A percentile compares a stretch with the other conserved stretches of the same genome.
These are phyloP conservation scores for Seira sanloemensis DNA, from an alignment of 2,888 invertebrate species.

Conservation along the genomic window DNA sequence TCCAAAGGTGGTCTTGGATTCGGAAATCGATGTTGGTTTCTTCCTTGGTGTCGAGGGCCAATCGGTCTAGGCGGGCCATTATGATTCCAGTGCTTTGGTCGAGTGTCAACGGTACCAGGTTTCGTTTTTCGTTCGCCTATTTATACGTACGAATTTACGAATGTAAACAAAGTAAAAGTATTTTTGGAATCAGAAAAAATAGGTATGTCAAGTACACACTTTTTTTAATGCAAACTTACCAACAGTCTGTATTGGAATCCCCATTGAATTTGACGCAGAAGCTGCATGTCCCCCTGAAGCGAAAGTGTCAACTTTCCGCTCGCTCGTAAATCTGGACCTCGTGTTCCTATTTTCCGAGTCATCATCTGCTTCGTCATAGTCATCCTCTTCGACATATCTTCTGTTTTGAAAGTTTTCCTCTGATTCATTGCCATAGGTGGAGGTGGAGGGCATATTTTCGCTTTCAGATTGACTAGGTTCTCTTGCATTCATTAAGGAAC, in stretches of 20 bases:
- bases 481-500: not conserved
- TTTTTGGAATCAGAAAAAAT: not conserved
- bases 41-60: slow-evolving; percentile 35
- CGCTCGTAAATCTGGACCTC: slow-evolving; percentile 68
- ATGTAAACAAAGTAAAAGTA: not conserved
- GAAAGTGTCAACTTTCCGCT: slow-evolving; percentile 68
- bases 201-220: not conserved
- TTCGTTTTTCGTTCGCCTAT: slow-evolving; percentile 32
- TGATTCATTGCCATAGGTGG: slow-evolving; percentile 14
- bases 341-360: slow-evolving; percentile 65
- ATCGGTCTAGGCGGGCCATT: slow-evolving; percentile 33
- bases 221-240: slow-evolving; percentile 48
- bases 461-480: slow-evolving; percentile 26
- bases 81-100: slow-evolving; percentile 54
- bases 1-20: slow-evolving; percentile 5
- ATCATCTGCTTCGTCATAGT: slow-evolving; percentile 68
- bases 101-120: slow-evolving; percentile 21
- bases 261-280: slow-evolving; percentile 18
- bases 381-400: slow-evolving; percentile 56
- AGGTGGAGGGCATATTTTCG: not conserved
- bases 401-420: slow-evolving; percentile 29
- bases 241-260: slow-evolving; percentile 66
- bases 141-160: not conserved
- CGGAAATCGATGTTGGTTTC: slow-evolving; percentile 40
- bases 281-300: slow-evolving; percentile 5